Percentiles rank a stretch among this genome's conserved stretches.
Conservation (phyloP, 2,113 vertebrate species). For the Brienomyrus longianalis region DNA sequence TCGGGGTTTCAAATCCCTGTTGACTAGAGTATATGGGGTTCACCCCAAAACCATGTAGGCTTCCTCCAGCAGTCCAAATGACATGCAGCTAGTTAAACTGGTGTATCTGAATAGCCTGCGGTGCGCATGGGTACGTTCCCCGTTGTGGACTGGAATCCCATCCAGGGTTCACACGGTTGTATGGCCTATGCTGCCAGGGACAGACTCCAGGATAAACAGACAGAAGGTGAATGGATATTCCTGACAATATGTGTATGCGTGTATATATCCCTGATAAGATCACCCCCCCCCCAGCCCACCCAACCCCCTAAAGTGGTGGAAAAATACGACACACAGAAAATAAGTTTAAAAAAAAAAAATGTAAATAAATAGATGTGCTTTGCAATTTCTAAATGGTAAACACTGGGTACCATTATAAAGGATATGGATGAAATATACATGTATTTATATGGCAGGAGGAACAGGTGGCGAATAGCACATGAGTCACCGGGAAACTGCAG, state of each 20-base stretch:
- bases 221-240: not conserved
- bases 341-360: not conserved
- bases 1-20: not conserved
- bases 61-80: not conserved
- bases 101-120: not conserved
- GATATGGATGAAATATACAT: not conserved
- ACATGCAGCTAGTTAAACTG: not conserved
- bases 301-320: not conserved
- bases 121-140: not conserved
- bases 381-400: not conserved
- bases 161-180: not conserved
- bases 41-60: not conserved
- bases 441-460: constrained; percentile 3
- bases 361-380: not conserved
- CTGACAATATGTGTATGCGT: not conserved
- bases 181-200: not conserved
- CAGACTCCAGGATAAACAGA: not conserved
- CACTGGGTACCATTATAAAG: not conserved
- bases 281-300: not conserved
- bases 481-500: not conserved
- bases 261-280: not conserved
- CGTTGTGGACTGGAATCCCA: not conserved
- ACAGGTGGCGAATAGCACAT: not conserved
- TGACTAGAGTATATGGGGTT: not conserved
- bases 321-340: not conserved